Base-by-base conservation (phyloP, 2,888 invertebrate genomes). In the Alloscopus bannaensis region DNA sequence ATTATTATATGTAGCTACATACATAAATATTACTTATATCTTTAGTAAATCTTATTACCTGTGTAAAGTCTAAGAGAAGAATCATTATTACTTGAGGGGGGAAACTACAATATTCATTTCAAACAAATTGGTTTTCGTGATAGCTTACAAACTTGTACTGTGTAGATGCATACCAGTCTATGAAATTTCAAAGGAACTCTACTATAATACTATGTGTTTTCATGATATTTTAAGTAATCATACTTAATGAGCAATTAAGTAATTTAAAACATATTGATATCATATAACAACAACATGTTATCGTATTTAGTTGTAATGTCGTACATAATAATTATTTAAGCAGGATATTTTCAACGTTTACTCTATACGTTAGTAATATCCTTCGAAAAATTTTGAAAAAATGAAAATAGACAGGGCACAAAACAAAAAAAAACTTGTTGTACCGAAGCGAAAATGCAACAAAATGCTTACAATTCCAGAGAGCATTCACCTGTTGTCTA, bases 351-450 rank as follows among this genome's bases (percentile, higher is more conserved):
- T 40, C 55, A n/a, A 52, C 52, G 42, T 64, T 72, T 62, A 62
- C 40, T n/a, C n/a, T n/a, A n/a, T n/a, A n/a, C n/a, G n/a, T n/a
- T n/a, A 40, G 20, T 55, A 57, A 42, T 65, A 72, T 72, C 42
- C 55, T 55, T 55, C 47, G 65, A 29, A 36, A 57, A n/a, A 24
- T 57, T 57, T 29, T 52, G 52, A 22, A 26, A 76, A 62, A 59
- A 68, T 18, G 36, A 68, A 68, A 55, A 66, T 76, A 76, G 68
- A 76, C 76, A 76, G 75, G 75, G 75, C 75, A 75, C 75, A n/a
- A n/a, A n/a, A n/a, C n/a, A n/a, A n/a, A n/a, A n/a, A n/a, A 75
- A 76, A 75, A 68, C 60, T 36, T 75, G 47, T 71, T 66, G 76
- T 68, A 76, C 68, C 76, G 66, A 59, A 76, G 68, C 59, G 36